Base-by-base conservation (phyloP, 2,888 invertebrate genomes). In the Caradrina kadenii region DNA sequence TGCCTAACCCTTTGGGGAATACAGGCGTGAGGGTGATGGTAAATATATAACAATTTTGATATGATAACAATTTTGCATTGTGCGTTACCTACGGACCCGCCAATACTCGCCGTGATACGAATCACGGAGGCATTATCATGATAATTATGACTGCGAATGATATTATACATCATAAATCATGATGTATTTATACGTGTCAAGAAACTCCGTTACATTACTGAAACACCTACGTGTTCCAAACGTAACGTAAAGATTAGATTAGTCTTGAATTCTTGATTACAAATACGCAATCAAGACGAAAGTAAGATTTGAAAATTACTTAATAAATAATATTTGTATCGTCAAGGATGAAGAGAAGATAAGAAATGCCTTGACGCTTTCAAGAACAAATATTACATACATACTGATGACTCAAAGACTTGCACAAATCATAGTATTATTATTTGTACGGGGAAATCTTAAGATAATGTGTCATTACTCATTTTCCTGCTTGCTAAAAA, bases 201-300 rank as follows among this genome's bases (percentile, higher is more conserved):
- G 7, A 45, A 45, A 54, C 19, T 1, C n/a, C 42, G 69, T 60
- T 59, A 67, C 26, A 48, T 39, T 3, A 11, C 6, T 53, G 17
- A 19, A 52, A 52, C 10, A 31, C 42, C 13, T 11, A 65, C 22
- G 15, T 45, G 48, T 42, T 15, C 19, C 17, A 67, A 54, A 60
- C 54, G 54, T 76, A 55, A 55, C 42, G 15, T 45, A 39, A 22
- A 76, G 73, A 73, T 73, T 48, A 73, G 73, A 76, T 76, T 39
- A 68, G 1, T 17, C 5, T 17, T 45, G 17, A 45, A 68, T 1
- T 17, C 5, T 17, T 45, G 17, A 45, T 6, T n/a, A 22, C 42
- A 45, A 60, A 73, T 68, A 73, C 52, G 11, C 48, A 48, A 17
- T 39, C 21, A 45, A 76, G 59, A 76, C 60, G 1, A 76, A 69